phyloP scores from a whole-genome alignment of 2,888 invertebrate genomes.

The Stictocephala bisonia region DNA sequence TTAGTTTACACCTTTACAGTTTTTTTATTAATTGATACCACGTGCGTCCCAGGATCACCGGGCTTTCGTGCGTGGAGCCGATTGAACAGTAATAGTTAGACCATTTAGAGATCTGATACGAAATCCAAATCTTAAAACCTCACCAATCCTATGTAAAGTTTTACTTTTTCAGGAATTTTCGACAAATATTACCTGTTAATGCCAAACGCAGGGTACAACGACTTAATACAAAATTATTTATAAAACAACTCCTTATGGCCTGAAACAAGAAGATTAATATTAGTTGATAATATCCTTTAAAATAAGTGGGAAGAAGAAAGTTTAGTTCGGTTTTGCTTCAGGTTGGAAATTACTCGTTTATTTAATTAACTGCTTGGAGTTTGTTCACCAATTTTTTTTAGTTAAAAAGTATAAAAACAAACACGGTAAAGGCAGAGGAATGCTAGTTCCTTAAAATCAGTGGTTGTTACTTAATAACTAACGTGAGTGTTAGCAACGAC shows the following conservation, averaged over 20 bases:
- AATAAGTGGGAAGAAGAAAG: background rate
- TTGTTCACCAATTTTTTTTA: no score
- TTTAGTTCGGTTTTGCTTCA: background rate
- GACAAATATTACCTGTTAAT: background rate
- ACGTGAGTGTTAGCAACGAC: no score
- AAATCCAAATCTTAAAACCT: background rate
- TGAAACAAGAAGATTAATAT: background rate
- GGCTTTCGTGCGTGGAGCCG: no score
- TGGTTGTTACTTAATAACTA: no score
- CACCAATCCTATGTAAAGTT: background rate
- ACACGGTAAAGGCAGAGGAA: no score
- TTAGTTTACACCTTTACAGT: no score
- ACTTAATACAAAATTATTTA: background rate
- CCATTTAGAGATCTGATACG: background rate
- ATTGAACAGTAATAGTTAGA: no score
- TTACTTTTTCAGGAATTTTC: background rate
- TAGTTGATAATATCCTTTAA: background rate
- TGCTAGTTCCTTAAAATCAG: no score
- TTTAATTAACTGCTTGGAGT: no score
- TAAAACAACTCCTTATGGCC: background rate
- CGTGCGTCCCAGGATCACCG: no score
- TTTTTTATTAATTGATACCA: no score
- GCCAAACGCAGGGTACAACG: background rate
- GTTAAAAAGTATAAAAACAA: no score
- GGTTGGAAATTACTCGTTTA: background rate